A percentile compares a stretch with the other conserved stretches of the same genome.
Conservation (phyloP, 2,888 invertebrate genomes). For the Acrobasis repandana region DNA sequence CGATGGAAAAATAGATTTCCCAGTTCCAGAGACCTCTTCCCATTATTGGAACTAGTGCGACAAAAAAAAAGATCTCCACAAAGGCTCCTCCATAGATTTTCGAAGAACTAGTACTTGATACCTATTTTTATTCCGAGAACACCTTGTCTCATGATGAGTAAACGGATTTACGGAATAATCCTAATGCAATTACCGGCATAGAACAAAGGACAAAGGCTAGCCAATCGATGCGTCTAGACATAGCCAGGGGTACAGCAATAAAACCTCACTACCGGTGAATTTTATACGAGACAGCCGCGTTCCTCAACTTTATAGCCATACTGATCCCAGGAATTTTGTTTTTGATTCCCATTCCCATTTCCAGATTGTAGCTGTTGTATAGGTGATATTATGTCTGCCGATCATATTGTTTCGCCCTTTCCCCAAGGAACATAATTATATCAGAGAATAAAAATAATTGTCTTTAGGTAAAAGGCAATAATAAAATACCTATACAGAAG, state of each 20-base stretch:
- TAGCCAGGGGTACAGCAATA: constrained; percentile 43
- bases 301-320: constrained; percentile 11
- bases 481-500: too few species aligned
- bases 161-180: constrained; percentile 43
- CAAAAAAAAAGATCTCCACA: too few species aligned
- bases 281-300: constrained; percentile 25
- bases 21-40: too few species aligned
- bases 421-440: too few species aligned
- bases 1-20: too few species aligned
- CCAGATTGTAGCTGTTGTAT: not conserved
- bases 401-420: too few species aligned
- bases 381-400: too few species aligned
- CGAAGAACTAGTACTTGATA: not conserved
- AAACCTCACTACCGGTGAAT: constrained; percentile 38
- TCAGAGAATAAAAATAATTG: too few species aligned
- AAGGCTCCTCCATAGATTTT: not conserved
- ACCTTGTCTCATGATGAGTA: constrained; percentile 31
- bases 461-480: too few species aligned
- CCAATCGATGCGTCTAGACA: constrained; percentile 80
- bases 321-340: constrained; percentile 5
- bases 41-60: too few species aligned
- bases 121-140: not conserved
- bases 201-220: constrained; percentile 51
- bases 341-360: not conserved
- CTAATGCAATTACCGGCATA: constrained; percentile 54